Base-by-base conservation (phyloP, 2,888 invertebrate genomes). In the Eurytoma californica region DNA sequence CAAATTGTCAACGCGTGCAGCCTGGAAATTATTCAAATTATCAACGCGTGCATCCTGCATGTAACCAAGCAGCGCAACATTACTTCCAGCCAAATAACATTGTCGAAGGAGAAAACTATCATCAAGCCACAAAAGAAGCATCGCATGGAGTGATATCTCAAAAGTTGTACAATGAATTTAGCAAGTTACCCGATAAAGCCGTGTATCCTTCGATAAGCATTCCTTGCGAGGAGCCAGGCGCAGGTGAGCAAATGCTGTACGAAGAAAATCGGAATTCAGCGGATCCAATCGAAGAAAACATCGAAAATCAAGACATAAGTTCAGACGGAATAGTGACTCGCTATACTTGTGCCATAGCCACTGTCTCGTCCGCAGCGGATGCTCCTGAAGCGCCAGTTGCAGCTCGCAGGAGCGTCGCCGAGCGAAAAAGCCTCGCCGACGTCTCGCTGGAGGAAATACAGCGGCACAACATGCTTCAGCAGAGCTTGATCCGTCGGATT, bases 261-360 rank as follows among this genome's bases (percentile, higher is more conserved):
- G 69, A 81, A 4, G 68, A 55, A 5, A 81, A 75, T 16, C n/a
- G 18, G n/a, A n/a, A n/a, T 3, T 61, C 49, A 53, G 53, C 65
- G 49, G 80, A 28, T 67, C 13, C 61, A 3, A 13, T 57, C 13
- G 87, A 86, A 47, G 83, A 85, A 55, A 85, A 88, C 51, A 89
- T 89, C 12, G 83, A 87, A 66, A 90, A 90, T 72, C 90, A 90
- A 72, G 89, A 90, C 47, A 88, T 90, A 68, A 87, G 88, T 18
- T 82, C 87, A 0, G 88, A 88, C 2, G 89, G 89, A 0, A 83
- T 90, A 0, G 87, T 90, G 0, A 90, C 90, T 7, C 85, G 89
- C 20, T 89, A 90, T 70, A 83, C 90, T 0, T 86, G 87, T 66
- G 90, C 89, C 3, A 87, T 90, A 13, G 90, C 84, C 3, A 90